Conservation (phyloP, 2,888 invertebrate species). For the Apamea crenata region DNA sequence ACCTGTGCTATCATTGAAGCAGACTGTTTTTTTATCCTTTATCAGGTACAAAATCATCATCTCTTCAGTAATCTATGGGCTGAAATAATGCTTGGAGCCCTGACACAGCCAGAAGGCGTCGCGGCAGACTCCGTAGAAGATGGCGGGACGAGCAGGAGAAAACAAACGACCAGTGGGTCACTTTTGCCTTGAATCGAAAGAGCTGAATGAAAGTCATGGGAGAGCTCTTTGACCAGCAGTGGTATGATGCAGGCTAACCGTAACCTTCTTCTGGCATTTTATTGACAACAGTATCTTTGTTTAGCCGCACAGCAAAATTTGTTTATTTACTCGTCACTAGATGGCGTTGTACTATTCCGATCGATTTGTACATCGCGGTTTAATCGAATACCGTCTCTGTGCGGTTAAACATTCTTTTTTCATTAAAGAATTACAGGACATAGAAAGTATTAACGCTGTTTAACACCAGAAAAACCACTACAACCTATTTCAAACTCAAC, state of each 20-base stretch:
- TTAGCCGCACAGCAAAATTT: too few species aligned
- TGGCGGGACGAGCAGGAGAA: not conserved
- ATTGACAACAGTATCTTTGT: too few species aligned
- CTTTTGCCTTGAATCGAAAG: not conserved
- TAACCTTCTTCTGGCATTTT: not conserved
- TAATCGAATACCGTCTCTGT: too few species aligned
- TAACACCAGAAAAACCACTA: constrained; percentile 21
- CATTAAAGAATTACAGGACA: not conserved
- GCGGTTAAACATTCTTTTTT: too few species aligned
- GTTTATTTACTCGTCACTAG: too few species aligned
- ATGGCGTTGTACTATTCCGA: too few species aligned
- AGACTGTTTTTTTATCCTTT: not conserved
- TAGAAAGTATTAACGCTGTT: not conserved
- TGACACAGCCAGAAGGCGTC: not conserved
- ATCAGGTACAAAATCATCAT: not conserved
- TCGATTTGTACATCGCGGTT: too few species aligned
- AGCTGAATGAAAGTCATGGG: too few species aligned
- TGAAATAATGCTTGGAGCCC: not conserved
- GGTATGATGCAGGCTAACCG: not conserved
- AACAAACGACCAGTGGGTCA: not conserved
- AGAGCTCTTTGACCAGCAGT: not conserved
- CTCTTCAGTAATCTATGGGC: not conserved
- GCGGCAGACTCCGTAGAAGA: not conserved
- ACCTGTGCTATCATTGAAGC: not conserved
- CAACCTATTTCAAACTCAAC: constrained; percentile 30